Evolutionary conservation across 23 tunicate genomes (phyloP).

Genomic region (Clavelina lepadiformis): DNA sequence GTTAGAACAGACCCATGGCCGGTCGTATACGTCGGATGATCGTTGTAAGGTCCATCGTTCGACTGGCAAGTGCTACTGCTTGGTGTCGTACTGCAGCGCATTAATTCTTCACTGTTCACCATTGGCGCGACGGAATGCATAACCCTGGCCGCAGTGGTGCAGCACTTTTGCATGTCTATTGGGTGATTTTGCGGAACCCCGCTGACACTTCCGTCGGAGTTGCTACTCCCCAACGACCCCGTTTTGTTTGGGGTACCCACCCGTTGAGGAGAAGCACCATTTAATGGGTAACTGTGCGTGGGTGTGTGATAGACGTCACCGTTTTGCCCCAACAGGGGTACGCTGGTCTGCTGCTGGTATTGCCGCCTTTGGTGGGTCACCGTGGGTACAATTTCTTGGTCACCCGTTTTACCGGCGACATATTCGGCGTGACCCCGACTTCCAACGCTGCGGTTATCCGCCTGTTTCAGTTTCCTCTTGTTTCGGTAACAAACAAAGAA

Average conservation of each 20-base stretch:
- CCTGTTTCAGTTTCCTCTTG: constrained; percentile 41
- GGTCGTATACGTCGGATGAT: constrained; percentile 23
- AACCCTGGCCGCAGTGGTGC: constrained; percentile 11
- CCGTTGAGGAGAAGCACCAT: neutral
- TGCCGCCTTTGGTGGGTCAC: neutral
- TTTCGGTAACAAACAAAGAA: constrained; percentile 41
- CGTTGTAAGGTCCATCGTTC: constrained; percentile 20
- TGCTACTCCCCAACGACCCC: constrained; percentile 44
- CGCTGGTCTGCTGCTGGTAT: neutral
- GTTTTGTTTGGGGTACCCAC: constrained; percentile 28
- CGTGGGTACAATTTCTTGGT: constrained; percentile 19
- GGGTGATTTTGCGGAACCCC: constrained; percentile 19
- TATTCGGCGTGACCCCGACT: too few relatives aligned
- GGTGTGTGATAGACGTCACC: constrained; percentile 1
- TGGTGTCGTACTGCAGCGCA: constrained; percentile 10
- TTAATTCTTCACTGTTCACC: constrained; percentile 4
- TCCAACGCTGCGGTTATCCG: too few relatives aligned
- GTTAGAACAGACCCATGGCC: constrained; percentile 5
- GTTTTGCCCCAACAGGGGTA: too few relatives aligned
- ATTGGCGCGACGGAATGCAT: neutral
- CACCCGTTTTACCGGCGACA: too few relatives aligned
- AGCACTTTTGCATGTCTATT: constrained; percentile 13
- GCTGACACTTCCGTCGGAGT: constrained; percentile 38
- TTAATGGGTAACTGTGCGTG: neutral
- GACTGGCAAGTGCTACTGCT: constrained; percentile 8